Evolutionary conservation across 2,888 invertebrate species (phyloP).

Genomic region (Scaptomyza parva): DNA sequence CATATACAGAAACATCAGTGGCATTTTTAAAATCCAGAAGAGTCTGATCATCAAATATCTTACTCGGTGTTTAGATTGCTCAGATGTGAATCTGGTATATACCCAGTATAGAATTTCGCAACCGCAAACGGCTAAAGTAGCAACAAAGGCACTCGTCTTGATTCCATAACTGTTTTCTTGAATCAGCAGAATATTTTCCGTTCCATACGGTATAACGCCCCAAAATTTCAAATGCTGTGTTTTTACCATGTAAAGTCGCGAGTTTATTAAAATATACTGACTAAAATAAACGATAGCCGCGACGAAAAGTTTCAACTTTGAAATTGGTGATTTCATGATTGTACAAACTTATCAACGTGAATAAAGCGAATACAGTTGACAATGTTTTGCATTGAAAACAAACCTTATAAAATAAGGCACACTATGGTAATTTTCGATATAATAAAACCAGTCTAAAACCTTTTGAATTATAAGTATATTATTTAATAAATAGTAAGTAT

Average conservation of each 20-base stretch:
- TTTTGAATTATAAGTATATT: constrained; percentile 26
- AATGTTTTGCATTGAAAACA: background rate
- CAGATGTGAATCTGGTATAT: background rate
- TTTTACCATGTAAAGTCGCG: background rate
- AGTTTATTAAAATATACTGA: background rate
- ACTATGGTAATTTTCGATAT: background rate
- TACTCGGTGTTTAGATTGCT: background rate
- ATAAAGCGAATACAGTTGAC: background rate
- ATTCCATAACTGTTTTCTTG: background rate
- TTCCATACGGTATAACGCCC: constrained; percentile 5
- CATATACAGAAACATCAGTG: background rate
- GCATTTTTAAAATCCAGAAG: constrained; percentile 15
- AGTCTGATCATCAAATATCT: background rate
- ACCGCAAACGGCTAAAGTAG: constrained; percentile 3
- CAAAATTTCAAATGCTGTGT: background rate
- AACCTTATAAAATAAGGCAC: background rate
- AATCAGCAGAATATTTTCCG: background rate
- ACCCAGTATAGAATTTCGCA: background rate
- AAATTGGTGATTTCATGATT: background rate
- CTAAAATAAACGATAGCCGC: constrained; percentile 2
- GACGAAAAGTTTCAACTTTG: constrained; percentile 2
- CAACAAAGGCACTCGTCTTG: background rate
- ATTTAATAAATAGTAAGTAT: constrained; percentile 44
- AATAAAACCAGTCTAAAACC: constrained; percentile 3
- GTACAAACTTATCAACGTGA: background rate